Evolutionary conservation across 2,888 invertebrate genomes (phyloP).

Genomic region (Drosophila yooni): DNA sequence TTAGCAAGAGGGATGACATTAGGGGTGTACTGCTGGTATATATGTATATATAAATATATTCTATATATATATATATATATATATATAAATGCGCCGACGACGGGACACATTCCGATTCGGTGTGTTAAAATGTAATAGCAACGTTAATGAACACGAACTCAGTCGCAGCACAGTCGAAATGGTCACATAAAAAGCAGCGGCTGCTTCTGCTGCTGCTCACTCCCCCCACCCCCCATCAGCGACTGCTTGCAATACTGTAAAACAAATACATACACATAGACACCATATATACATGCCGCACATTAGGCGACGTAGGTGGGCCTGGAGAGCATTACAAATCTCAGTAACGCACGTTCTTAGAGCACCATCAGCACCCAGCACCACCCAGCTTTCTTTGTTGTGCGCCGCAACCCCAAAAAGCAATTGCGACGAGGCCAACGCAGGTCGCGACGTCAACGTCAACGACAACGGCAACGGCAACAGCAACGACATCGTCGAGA

Average conservation of each 20-base stretch:
- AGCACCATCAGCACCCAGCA: slow-evolving; percentile 20
- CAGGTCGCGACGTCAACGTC: slow-evolving; percentile 48
- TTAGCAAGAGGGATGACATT: slow-evolving; percentile 13
- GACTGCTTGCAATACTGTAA: slow-evolving; percentile 52
- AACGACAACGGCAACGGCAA: slow-evolving; percentile 14
- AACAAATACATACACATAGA: slow-evolving; percentile 54
- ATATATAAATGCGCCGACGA: slow-evolving; percentile 43
- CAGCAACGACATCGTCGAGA: slow-evolving; percentile 7
- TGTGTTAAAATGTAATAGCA: slow-evolving; percentile 80
- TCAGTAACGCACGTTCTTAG: slow-evolving; percentile 71
- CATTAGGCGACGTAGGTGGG: slow-evolving; percentile 57
- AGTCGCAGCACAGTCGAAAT: slow-evolving; percentile 69
- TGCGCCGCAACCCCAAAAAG: slow-evolving; percentile 44
- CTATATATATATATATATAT: neutral
- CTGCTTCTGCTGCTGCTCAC: slow-evolving; percentile 1
- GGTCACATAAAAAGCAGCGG: slow-evolving; percentile 74
- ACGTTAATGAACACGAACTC: slow-evolving; percentile 79
- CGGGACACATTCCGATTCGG: slow-evolving; percentile 79
- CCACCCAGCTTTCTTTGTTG: slow-evolving; percentile 24
- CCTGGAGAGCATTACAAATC: slow-evolving; percentile 66
- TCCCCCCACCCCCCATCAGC: neutral
- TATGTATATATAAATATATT: neutral
- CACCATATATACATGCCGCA: slow-evolving; percentile 58
- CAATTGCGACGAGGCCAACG: slow-evolving; percentile 65
- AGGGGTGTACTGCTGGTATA: neutral